A percentile compares a stretch with the other conserved stretches of the same genome.
Evolutionary conservation across 1,140 invertebrate genomes (phyloP).

Genomic region (Euura saliciscinereae): DNA sequence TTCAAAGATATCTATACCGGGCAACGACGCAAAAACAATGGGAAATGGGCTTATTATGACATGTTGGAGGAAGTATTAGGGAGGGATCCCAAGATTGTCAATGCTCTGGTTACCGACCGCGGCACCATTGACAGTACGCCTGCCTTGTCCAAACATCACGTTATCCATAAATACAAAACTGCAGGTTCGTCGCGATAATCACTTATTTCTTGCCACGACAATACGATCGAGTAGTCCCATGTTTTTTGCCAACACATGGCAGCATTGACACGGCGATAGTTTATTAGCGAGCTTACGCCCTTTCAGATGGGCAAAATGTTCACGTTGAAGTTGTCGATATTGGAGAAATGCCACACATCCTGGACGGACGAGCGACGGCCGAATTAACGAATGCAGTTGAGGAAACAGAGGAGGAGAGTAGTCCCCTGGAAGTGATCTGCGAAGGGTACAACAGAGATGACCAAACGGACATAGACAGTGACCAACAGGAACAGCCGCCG

Average conservation of each 20-base stretch:
- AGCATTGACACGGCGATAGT: too few species aligned
- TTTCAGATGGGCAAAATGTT: slow-evolving; percentile 1
- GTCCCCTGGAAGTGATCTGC: not conserved
- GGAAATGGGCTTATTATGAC: slow-evolving; percentile 13
- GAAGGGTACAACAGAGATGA: slow-evolving; percentile 6
- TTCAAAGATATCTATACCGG: slow-evolving; percentile 20
- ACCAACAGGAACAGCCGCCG: slow-evolving; percentile 8
- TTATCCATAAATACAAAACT: slow-evolving; percentile 7
- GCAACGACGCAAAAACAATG: slow-evolving; percentile 10
- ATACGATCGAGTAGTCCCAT: too few species aligned
- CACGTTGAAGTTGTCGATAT: not conserved
- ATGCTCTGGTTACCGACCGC: slow-evolving; percentile 9
- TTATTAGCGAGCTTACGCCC: too few species aligned
- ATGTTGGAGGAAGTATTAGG: slow-evolving; percentile 16
- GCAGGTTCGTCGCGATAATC: not conserved
- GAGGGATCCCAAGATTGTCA: slow-evolving; percentile 18
- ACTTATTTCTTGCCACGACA: not conserved
- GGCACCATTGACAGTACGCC: not conserved
- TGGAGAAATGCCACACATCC: not conserved
- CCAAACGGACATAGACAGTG: not conserved
- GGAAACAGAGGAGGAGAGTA: slow-evolving; percentile 13
- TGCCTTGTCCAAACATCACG: not conserved
- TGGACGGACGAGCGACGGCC: slow-evolving; percentile 10
- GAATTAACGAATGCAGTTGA: slow-evolving; percentile 16
- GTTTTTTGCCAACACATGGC: too few species aligned